Evolutionary conservation across 2,888 invertebrate species (phyloP).

Genomic region (Trichogramma evanescens): DNA sequence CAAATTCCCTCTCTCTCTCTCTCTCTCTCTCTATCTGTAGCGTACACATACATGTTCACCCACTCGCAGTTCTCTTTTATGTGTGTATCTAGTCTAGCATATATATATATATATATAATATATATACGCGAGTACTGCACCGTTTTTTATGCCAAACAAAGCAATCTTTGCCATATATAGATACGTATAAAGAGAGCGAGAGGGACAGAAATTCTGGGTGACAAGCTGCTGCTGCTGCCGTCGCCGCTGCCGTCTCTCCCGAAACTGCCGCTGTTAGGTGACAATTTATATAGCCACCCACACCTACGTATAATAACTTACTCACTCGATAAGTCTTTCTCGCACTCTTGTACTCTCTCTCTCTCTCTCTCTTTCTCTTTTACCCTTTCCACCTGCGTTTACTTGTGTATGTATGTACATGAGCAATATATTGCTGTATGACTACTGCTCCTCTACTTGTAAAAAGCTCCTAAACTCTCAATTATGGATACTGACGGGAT

Average conservation of each 20-base stretch:
- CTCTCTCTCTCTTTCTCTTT: constrained; percentile 33
- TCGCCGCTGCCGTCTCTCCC: too few species aligned
- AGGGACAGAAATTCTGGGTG: constrained; percentile 24
- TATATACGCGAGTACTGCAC: not conserved
- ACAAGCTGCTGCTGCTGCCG: constrained; percentile 27
- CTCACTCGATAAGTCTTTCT: constrained; percentile 43
- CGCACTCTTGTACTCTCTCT: constrained; percentile 20
- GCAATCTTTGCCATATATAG: constrained; percentile 30
- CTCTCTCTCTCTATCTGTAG: constrained; percentile 1
- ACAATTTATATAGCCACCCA: constrained; percentile 43
- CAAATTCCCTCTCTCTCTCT: not conserved
- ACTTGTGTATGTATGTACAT: not conserved
- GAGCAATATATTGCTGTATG: not conserved
- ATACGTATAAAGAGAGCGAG: constrained; percentile 8
- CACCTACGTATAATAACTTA: constrained; percentile 34
- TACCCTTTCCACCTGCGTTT: not conserved
- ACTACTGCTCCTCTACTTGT: too few species aligned
- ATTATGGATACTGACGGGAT: too few species aligned
- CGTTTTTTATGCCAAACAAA: constrained; percentile 43
- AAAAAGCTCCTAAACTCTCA: too few species aligned
- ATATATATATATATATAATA: too few species aligned
- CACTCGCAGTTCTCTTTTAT: too few species aligned
- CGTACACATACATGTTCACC: not conserved
- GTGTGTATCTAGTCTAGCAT: too few species aligned
- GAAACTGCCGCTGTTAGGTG: constrained; percentile 40